Conservation (phyloP, 2,888 invertebrate species). For the Coenonympha glycerion region DNA sequence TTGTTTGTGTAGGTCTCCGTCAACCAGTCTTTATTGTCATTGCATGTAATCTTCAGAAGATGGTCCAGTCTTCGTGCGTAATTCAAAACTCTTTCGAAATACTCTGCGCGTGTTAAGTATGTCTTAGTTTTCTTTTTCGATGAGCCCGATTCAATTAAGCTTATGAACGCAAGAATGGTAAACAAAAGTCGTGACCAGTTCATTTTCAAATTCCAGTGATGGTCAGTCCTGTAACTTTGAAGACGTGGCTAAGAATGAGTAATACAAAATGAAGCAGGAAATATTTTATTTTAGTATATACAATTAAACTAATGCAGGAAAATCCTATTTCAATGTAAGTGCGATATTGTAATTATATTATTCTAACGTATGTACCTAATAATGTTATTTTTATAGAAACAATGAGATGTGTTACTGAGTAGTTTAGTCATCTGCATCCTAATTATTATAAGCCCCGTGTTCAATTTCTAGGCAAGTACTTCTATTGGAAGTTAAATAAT, state of each 20-base stretch:
- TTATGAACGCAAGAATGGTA: background rate
- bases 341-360: background rate
- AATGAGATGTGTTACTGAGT: too few relatives aligned
- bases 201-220: background rate
- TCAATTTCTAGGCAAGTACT: too few relatives aligned
- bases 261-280: background rate
- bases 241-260: background rate
- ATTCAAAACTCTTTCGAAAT: constrained; percentile 14
- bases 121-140: background rate
- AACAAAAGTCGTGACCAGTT: background rate
- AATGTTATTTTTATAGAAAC: too few relatives aligned
- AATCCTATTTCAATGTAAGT: background rate
- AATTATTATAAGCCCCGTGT: too few relatives aligned
- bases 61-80: constrained; percentile 23
- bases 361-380: background rate
- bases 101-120: constrained; percentile 5
- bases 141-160: background rate
- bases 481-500: too few relatives aligned
- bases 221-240: background rate
- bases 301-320: background rate
- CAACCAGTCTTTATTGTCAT: background rate
- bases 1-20: constrained; percentile 9
- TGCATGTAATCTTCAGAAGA: constrained; percentile 7
- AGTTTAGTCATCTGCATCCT: too few relatives aligned
- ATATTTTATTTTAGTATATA: background rate